A percentile compares a stretch with the other conserved stretches of the same genome.
phyloP scores from a whole-genome alignment of 2,113 vertebrate genomes.

The Alexandromys fortis region DNA sequence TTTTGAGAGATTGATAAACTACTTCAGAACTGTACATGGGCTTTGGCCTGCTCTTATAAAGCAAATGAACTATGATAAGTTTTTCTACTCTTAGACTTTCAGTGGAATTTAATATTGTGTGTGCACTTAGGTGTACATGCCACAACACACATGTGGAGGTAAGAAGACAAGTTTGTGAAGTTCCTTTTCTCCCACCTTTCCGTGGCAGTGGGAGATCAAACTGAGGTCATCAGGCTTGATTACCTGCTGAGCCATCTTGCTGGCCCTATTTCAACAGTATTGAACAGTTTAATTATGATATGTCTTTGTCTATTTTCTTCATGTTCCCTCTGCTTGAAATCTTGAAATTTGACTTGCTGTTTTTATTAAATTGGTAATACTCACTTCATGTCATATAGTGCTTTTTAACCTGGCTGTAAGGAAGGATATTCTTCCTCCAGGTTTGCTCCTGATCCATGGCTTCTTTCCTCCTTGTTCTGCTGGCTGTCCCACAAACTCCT shows the following conservation, averaged over 20 bases:
- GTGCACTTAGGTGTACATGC: background rate
- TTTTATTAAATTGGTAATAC: conserved; percentile 38
- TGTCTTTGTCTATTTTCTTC: conserved; percentile 17
- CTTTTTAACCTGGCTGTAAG: background rate
- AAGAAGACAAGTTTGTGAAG: background rate
- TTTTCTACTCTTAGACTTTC: conserved; percentile 15
- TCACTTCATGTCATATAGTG: background rate
- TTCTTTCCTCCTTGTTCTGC: background rate
- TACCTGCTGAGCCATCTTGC: background rate
- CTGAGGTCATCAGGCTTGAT: background rate
- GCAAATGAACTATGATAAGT: background rate
- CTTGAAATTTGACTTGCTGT: conserved; percentile 52
- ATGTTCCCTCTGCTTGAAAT: conserved; percentile 3
- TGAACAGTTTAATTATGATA: conserved; percentile 37
- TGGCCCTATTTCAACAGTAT: conserved; percentile 14
- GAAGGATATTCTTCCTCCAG: background rate
- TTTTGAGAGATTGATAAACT: background rate
- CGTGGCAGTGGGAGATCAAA: too few species aligned
- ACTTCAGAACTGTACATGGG: background rate
- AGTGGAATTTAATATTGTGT: background rate
- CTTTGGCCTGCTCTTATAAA: background rate
- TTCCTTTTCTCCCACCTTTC: background rate
- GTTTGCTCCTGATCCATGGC: background rate
- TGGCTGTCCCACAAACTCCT: background rate
- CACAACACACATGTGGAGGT: background rate